Base-by-base conservation (phyloP, 1,140 invertebrate species). In the Aphelinus atriplicis region DNA sequence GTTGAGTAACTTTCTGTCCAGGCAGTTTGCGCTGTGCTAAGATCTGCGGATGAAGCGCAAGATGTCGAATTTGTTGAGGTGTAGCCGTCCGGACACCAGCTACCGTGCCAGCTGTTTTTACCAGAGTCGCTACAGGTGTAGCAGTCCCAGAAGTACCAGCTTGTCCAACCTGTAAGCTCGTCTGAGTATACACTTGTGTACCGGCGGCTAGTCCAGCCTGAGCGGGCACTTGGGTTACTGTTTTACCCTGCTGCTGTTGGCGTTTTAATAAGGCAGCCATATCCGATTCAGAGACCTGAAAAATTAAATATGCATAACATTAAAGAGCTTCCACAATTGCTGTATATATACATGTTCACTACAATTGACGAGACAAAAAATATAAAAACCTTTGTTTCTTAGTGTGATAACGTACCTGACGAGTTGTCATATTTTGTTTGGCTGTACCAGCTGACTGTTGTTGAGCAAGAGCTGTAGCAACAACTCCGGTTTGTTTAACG, bases 11-110 rank as follows among this genome's bases (percentile, higher is more conserved):
- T 78, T 92, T 92, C 72, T 90, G 91, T 0, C 87, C 87, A 9
- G 90, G 88, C 1, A 92, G 76, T 78, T 92, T 91, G 71, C 91
- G 86, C n/a, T 91, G 91, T 0, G 90, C 84, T 48, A 92, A 77
- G 2, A 93, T 83, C 66, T 93, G 92, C 66, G 93, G 91, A 71
- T 93, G 93, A 47, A 94, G 80, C n/a, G 92, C 89, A 60, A 94
- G 78, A 51, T 93, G 92, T 2, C 92, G 87, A 55, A 94, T 89
- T 78, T 94, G 93, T 77, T 92, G 90, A 3, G 89, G 86, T 46
- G 90, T 91, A 0, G 90, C 87, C 70, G 91, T 87, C 1, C 90
- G 88, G 0, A 90, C 89, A 5, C 88, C 84, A 4, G 86, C 81
- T 3, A 88, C 86, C 3, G 89, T 87, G 2, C 69, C 69, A 0